Conservation (phyloP, 2,113 vertebrate species). For the Muscicapa adusta region DNA sequence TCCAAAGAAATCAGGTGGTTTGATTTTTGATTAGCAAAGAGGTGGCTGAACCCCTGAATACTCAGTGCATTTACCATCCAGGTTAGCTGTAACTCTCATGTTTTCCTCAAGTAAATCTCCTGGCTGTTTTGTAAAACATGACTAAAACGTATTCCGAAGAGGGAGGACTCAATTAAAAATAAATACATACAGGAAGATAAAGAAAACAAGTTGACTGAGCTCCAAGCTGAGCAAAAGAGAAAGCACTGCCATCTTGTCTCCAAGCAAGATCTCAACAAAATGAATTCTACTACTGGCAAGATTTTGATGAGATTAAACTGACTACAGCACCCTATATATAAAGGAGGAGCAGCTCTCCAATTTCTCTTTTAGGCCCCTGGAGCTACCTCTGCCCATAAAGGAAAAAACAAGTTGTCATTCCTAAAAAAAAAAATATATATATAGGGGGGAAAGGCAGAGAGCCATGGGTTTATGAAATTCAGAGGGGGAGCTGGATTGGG, state of each 20-base stretch:
- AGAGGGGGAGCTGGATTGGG: background rate
- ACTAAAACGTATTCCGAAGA: background rate
- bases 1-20: background rate
- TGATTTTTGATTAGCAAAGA: background rate
- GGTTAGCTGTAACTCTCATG: background rate
- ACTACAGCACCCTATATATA: slow-evolving; percentile 52
- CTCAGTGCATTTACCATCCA: background rate
- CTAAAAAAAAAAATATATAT: background rate
- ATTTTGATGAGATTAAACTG: slow-evolving; percentile 68
- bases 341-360: slow-evolving; percentile 39
- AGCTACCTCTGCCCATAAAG: slow-evolving; percentile 58
- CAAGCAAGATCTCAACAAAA: slow-evolving; percentile 56
- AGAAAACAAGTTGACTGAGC: background rate
- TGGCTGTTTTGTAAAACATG: background rate
- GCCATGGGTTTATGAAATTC: slow-evolving; percentile 22
- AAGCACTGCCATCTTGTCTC: slow-evolving; percentile 56
- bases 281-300: slow-evolving; percentile 65
- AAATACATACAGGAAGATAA: background rate
- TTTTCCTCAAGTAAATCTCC: background rate
- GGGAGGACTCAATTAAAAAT: slow-evolving; percentile 1
- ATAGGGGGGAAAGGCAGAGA: background rate
- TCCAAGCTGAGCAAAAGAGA: slow-evolving; percentile 37
- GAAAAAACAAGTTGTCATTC: slow-evolving; percentile 60
- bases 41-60: background rate
- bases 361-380: slow-evolving; percentile 37